Percentiles rank a stretch among this genome's conserved stretches.
Evolutionary conservation across 2,797 vertebrate genomes (phyloP).

Genomic region (Atherinosoma microstoma): DNA sequence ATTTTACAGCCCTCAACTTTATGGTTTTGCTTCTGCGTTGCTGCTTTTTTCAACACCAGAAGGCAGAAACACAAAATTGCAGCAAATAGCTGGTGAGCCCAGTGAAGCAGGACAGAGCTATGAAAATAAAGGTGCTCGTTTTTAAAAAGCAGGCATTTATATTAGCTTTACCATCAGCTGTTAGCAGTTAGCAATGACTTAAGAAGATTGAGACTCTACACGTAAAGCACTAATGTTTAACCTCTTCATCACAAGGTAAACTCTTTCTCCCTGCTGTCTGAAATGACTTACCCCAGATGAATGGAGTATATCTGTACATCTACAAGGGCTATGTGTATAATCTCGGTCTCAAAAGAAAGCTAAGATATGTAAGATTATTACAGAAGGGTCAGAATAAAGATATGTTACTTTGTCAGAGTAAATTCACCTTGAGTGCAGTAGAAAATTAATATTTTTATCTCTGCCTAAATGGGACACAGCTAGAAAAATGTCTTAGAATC

Average conservation of each 20-base stretch:
- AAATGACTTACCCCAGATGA: neutral
- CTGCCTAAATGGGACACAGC: neutral
- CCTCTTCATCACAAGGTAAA: too few relatives aligned
- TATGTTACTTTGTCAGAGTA: neutral
- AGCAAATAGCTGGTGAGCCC: neutral
- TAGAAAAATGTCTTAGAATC: too few relatives aligned
- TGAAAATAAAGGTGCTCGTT: neutral
- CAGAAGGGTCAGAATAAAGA: neutral
- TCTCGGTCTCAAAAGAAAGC: neutral
- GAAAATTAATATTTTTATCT: too few relatives aligned
- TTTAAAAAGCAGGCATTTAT: neutral
- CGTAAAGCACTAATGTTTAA: too few relatives aligned
- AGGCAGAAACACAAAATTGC: neutral
- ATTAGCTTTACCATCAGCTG: neutral
- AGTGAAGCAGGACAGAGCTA: neutral
- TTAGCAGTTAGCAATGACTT: too few relatives aligned
- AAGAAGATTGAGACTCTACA: too few relatives aligned
- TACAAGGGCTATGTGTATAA: neutral
- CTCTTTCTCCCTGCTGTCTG: neutral
- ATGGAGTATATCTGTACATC: neutral
- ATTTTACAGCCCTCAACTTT: neutral
- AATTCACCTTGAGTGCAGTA: neutral
- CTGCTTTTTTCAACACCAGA: constrained; percentile 1
- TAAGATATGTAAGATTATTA: neutral
- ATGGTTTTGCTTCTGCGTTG: neutral